Conservation (phyloP, 2,888 invertebrate species). For the Euplexia lucipara region DNA sequence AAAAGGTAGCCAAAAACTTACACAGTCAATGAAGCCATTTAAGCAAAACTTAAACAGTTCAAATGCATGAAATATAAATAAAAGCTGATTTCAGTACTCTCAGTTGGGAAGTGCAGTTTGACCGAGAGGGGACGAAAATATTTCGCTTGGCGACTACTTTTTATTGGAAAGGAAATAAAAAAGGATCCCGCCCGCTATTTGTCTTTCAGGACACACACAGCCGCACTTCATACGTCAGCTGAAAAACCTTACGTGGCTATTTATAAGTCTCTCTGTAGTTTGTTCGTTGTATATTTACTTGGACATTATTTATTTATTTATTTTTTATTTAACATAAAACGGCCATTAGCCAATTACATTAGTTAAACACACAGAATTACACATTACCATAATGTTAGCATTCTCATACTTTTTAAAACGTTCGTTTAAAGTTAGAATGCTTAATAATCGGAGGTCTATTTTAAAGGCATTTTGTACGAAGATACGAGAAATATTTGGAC, state of each 20-base stretch:
- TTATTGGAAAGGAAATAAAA: slow-evolving; percentile 41
- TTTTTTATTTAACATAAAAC: too few relatives aligned
- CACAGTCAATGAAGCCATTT: slow-evolving; percentile 4
- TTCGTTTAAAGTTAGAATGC: too few relatives aligned
- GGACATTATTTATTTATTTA: too few relatives aligned
- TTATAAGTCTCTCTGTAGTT: slow-evolving; percentile 30
- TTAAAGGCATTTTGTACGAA: too few relatives aligned
- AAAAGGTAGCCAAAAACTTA: slow-evolving; percentile 29
- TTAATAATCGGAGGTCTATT: too few relatives aligned
- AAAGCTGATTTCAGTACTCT: slow-evolving; percentile 5
- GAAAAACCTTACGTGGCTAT: slow-evolving; percentile 37
- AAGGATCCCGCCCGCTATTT: slow-evolving; percentile 20
- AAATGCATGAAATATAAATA: slow-evolving; percentile 6
- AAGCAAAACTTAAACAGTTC: slow-evolving; percentile 4
- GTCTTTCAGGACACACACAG: slow-evolving; percentile 36
- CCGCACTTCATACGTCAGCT: slow-evolving; percentile 36
- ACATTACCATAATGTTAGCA: too few relatives aligned
- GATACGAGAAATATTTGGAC: too few relatives aligned
- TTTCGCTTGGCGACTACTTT: slow-evolving; percentile 24
- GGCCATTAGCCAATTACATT: too few relatives aligned
- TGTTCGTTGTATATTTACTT: slow-evolving; percentile 19
- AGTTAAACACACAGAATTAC: too few relatives aligned
- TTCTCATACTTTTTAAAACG: too few relatives aligned
- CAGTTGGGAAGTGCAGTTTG: slow-evolving; percentile 18
- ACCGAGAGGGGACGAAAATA: slow-evolving; percentile 22